Evolutionary conservation across 2,797 vertebrate genomes (phyloP).

Genomic region (Molossus molossus): DNA sequence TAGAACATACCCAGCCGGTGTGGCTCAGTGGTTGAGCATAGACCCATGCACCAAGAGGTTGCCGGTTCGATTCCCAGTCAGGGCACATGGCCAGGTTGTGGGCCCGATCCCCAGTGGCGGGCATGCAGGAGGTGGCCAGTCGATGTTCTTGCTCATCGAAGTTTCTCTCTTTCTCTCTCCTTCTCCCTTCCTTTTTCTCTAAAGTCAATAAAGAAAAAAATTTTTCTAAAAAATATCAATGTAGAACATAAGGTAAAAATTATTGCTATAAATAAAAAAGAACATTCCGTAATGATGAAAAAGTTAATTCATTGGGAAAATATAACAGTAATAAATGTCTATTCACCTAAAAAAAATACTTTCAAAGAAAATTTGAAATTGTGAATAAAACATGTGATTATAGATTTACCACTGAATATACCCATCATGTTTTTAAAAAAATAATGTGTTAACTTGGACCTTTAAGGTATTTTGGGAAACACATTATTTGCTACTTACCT

Average conservation of each 20-base stretch:
- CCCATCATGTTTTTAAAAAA: not conserved
- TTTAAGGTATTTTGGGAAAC: conserved; percentile 31
- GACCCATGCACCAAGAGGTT: too few relatives aligned
- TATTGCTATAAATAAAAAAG: not conserved
- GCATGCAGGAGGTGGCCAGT: too few relatives aligned
- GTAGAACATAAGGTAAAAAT: not conserved
- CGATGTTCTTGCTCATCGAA: too few relatives aligned
- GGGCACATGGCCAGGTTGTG: too few relatives aligned
- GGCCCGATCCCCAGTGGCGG: too few relatives aligned
- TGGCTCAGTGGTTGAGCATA: too few relatives aligned
- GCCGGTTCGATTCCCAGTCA: too few relatives aligned
- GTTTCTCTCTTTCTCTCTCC: too few relatives aligned
- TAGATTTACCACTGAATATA: not conserved
- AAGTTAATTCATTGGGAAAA: not conserved
- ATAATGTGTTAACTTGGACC: not conserved
- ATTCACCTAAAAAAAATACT: not conserved
- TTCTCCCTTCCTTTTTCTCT: too few relatives aligned
- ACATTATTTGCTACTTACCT: not conserved
- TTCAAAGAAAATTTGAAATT: not conserved
- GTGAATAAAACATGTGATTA: not conserved
- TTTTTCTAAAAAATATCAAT: not conserved
- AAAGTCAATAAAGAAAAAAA: too few relatives aligned
- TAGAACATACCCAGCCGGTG: not conserved
- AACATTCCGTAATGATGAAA: not conserved
- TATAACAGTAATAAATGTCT: not conserved